phyloP scores from a whole-genome alignment of 2,888 invertebrate species.

The Meliscaeva auricollis region DNA sequence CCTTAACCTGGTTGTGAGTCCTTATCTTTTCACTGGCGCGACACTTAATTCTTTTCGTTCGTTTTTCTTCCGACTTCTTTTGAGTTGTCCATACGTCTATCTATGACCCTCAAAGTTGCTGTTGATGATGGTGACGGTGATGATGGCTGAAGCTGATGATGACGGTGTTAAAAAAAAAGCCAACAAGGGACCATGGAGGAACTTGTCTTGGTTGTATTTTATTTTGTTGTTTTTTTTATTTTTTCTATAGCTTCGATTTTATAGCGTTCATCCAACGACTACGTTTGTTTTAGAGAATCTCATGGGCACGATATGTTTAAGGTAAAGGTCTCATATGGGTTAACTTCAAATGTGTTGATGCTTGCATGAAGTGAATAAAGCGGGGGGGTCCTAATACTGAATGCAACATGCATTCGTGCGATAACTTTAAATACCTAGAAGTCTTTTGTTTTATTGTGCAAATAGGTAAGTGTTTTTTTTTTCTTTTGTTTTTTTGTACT shows the following conservation, averaged over 20 bases:
- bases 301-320: constrained; percentile 42
- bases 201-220: constrained; percentile 38
- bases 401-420: constrained; percentile 51
- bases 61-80: constrained; percentile 66
- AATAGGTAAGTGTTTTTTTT: constrained; percentile 34
- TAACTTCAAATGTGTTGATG: constrained; percentile 41
- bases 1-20: constrained; percentile 66
- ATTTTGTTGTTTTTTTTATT: constrained; percentile 48
- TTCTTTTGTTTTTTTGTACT: neutral
- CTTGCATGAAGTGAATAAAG: constrained; percentile 7
- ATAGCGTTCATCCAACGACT: constrained; percentile 41
- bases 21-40: constrained; percentile 74
- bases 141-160: constrained; percentile 27
- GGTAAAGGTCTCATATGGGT: constrained; percentile 45
- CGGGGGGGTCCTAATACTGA: constrained; percentile 39
- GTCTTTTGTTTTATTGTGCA: constrained; percentile 57
- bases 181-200: constrained; percentile 54
- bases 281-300: constrained; percentile 31
- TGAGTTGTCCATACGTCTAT: constrained; percentile 48
- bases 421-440: constrained; percentile 48
- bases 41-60: constrained; percentile 62
- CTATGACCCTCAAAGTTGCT: constrained; percentile 65
- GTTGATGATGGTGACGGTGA: constrained; percentile 51
- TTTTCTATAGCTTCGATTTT: constrained; percentile 57
- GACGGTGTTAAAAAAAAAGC: constrained; percentile 42